Percentiles rank a stretch among this genome's conserved stretches.
phyloP scores from a whole-genome alignment of 2,797 vertebrate species.

The Pelochelys cantorii region DNA sequence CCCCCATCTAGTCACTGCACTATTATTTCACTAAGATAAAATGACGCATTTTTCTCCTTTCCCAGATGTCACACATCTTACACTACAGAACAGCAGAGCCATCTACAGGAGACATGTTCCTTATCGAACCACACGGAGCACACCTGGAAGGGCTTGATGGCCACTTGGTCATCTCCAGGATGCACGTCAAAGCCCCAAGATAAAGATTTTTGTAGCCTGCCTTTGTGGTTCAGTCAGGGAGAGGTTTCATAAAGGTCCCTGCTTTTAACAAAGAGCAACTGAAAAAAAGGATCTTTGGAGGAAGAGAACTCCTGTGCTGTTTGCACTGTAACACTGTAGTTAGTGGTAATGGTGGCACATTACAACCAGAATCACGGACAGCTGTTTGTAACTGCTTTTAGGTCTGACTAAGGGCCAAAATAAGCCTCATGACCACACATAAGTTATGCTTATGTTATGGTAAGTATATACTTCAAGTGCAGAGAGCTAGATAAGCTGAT shows the following conservation, averaged over 20 bases:
- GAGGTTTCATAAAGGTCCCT: background rate
- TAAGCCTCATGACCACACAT: background rate
- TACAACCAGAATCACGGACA: background rate
- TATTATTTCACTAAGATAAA: background rate
- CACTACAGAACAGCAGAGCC: background rate
- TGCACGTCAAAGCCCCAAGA: background rate
- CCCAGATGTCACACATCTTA: background rate
- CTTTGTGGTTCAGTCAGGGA: background rate
- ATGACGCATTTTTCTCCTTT: background rate
- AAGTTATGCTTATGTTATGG: background rate
- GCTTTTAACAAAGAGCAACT: background rate
- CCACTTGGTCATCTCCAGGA: background rate
- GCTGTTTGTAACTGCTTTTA: constrained; percentile 8
- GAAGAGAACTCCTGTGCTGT: background rate
- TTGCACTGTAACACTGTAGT: background rate
- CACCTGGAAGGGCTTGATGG: background rate
- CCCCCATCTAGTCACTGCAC: background rate
- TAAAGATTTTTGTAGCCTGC: background rate
- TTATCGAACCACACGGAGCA: background rate
- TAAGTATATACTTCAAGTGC: background rate
- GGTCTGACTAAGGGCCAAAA: background rate
- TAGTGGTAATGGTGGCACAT: background rate
- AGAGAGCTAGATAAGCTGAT: background rate
- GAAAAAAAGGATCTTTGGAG: background rate
- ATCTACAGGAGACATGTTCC: background rate